Evolutionary conservation across 2,888 invertebrate genomes (phyloP), one percentile per base, ranked within the genome.

Genomic region (Apoda limacodes): DNA sequence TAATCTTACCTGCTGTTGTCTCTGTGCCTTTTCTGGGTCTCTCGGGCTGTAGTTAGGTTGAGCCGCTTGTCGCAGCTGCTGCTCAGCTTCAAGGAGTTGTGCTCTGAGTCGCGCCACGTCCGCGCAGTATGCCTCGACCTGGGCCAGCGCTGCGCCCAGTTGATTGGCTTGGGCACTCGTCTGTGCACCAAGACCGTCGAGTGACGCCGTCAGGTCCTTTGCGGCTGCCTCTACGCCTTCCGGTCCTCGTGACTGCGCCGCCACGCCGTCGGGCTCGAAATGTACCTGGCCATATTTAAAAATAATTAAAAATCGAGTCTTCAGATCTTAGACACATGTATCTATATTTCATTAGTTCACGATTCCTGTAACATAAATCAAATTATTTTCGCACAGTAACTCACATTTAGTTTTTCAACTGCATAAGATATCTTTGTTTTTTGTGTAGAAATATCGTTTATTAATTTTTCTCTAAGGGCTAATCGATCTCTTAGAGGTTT

Each of bases 341-440:
- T n/a, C n/a, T n/a, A n/a, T n/a, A n/a, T n/a, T n/a, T n/a, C n/a
- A n/a, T n/a, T n/a, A n/a, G n/a, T n/a, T n/a, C n/a, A n/a, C n/a
- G n/a, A n/a, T n/a, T n/a, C n/a, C n/a, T n/a, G n/a, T n/a, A n/a
- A n/a, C n/a, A n/a, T n/a, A n/a, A n/a, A n/a, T n/a, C n/a, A 17
- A 17, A 17, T 17, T n/a, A n/a, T n/a, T 12, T 19, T 17, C 17
- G 17, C 17, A 7, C n/a, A 17, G 5, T 17, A 17, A 78, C 81
- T 83, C 78, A 91, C 92, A 84, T 93, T 90, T 44, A 95, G 83
- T 71, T 95, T 95, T 69, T 95, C 95, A 50, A 94, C 88, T 32
- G 95, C 91, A 56, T 95, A 86, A 22, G 88, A 85, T 48, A 95
- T 89, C 74, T 95, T 95, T 2, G 93, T 93, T 65, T 92, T 92